Base-by-base conservation (phyloP, 2,113 vertebrate genomes). In the Thermophis baileyi region DNA sequence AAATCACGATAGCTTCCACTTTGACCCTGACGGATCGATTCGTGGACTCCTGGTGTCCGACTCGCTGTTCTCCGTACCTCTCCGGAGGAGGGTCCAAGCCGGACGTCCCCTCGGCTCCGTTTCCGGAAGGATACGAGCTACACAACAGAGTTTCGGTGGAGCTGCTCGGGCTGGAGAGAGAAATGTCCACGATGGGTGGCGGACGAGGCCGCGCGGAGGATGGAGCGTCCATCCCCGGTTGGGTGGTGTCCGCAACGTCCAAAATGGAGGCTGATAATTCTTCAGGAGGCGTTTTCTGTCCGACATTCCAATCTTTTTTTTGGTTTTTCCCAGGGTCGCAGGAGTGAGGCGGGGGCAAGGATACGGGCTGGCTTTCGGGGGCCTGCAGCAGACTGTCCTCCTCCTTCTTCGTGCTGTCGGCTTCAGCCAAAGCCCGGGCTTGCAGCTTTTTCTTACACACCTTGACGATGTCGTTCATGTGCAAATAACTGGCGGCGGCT, bases 401-500 rank as follows among this genome's bases (percentile, higher is more conserved):
- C 69, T 99, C 99, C n/a, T 97, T 97, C 54, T 98, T 98, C 51
- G 99, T 99, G 97, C 99, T 99, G 96, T 99, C 99, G 0, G 99
- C 99, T 92, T 99, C 99, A 0, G 99, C 97, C 93, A 98, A 94
- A 3, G 97, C 98, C 50, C 98, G 98, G 24, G 98, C 98, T 93
- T 99, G 98, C 57, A 99, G 97, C 20, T 98, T 96, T 87, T 96
- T 98, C 97, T 99, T 99, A 94, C 99, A 99, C 50, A 99, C 98
- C 94, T 98, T 98, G 16, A 99, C 99, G 22, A 99, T 98, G 92
- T 99, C 99, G 30, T 99, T 99, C 99, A 99, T 99, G 96, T 99
- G 99, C 94, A 99, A 97, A 96, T 99, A 99, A 89, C 99, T 99
- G 63, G 99, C 99, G 0, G 99, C 99, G 0, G 99, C 99, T 90